These are phyloP conservation scores for Vespertilio murinus DNA, from an alignment of 2,797 vertebrate genomes.

Conservation along the genomic window DNA sequence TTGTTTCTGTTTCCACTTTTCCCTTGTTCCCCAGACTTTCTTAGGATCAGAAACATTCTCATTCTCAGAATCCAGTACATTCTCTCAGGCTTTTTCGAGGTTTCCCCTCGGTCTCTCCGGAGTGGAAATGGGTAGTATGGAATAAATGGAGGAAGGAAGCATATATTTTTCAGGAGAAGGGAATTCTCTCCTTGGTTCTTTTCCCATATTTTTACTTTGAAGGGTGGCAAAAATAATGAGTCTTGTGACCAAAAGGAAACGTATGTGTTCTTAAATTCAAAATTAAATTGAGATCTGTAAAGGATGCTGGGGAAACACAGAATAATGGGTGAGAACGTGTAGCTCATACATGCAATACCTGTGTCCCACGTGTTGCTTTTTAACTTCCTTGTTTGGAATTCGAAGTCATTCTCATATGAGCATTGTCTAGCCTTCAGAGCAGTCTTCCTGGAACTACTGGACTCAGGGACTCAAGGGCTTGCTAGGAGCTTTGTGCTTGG, in stretches of 20 bases:
- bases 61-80: not conserved
- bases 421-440: not conserved
- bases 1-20: not conserved
- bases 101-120: not conserved
- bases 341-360: not conserved
- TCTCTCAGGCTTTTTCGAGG: not conserved
- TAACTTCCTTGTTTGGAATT: constrained; percentile 25
- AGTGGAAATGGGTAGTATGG: not conserved
- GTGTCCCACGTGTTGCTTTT: not conserved
- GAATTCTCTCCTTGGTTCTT: not conserved
- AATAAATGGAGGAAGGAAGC: not conserved
- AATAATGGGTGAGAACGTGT: not conserved
- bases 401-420: constrained; percentile 23
- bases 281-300: constrained; percentile 47
- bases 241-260: constrained; percentile 5
- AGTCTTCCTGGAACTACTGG: not conserved
- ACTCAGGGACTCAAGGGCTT: not conserved
- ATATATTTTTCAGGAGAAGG: constrained; percentile 5
- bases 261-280: not conserved
- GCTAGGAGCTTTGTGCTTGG: not conserved
- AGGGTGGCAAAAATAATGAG: constrained; percentile 47
- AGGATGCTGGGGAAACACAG: not conserved
- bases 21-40: not conserved
- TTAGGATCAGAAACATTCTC: not conserved
- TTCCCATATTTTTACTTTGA: constrained; percentile 7